Evolutionary conservation across 2,888 invertebrate genomes (phyloP).

Genomic region (Metacarcinus magister): DNA sequence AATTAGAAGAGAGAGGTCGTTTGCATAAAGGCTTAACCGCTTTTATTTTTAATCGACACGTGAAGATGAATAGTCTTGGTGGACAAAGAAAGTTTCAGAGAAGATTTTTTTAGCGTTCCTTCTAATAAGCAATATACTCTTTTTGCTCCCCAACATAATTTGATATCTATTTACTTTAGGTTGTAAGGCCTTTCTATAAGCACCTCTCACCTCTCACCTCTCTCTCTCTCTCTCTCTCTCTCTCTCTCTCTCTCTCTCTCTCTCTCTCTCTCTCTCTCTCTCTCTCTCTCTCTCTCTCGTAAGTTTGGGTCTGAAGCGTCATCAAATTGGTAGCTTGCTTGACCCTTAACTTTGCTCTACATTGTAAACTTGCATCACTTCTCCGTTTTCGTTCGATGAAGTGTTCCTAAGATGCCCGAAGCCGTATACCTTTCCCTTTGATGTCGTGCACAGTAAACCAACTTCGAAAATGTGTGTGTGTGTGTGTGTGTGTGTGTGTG

Average conservation of each 20-base stretch:
- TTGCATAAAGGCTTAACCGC: neutral
- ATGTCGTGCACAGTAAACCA: neutral
- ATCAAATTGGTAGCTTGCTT: neutral
- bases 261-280: too few species aligned
- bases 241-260: too few species aligned
- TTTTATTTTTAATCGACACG: neutral
- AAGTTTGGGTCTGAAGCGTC: neutral
- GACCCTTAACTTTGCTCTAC: neutral
- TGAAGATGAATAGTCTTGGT: neutral
- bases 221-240: neutral
- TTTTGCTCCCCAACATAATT: neutral
- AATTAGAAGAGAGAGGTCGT: too few species aligned
- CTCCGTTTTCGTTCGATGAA: neutral
- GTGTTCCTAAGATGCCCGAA: neutral
- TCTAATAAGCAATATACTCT: neutral
- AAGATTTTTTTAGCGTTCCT: neutral
- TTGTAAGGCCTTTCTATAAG: neutral
- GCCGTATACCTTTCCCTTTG: neutral
- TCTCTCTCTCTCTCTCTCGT: constrained; percentile 19
- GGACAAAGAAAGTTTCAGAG: neutral
- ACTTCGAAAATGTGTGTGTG: neutral
- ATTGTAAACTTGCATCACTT: neutral
- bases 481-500: neutral
- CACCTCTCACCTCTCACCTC: too few species aligned
- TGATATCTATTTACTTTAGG: neutral